Base-by-base conservation (phyloP, 2,888 invertebrate genomes). In the Drosophila tanythrix region DNA sequence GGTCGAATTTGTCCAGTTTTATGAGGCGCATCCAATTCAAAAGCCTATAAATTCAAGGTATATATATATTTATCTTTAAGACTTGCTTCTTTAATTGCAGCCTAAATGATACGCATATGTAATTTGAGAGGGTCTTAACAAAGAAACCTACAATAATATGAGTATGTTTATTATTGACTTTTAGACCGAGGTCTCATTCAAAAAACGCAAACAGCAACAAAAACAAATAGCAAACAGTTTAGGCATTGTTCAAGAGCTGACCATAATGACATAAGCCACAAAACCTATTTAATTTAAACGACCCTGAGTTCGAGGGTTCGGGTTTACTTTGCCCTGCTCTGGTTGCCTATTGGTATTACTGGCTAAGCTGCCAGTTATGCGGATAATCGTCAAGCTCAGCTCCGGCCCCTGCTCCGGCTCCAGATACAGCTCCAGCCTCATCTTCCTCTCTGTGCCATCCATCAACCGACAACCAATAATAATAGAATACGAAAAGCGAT, bases 261-360 rank as follows among this genome's bases (percentile, higher is more conserved):
- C 70, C 82, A 75, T 85, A 89, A 83, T 82, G 86, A 72, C 72
- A 75, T 72, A 67, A 78, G 87, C 87, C 89, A 62, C 89, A 88
- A 72, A 88, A 83, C 80, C 75, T 60, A 88, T 81, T 79, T 81
- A 71, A 84, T 79, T 85, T 60, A 65, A 82, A 76, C 84, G 85
- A 82, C 85, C 85, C 82, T 89, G 89, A 74, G 59, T 50, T n/a
- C n/a, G n/a, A n/a, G n/a, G n/a, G 15, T 43, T 52, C 27, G 6
- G 50, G 50, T 31, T 21, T 62, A 40, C 53, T 58, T n/a, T 38
- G 55, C n/a, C 40, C 38, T 51, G 56, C 38, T 52, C 33, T 52
- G 58, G 43, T 40, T 61, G 38, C 38, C 56, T 31, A 33, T 46
- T 36, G n/a, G 15, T 52, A 51, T 73, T 60, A 56, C 43, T 21